Base-by-base conservation (phyloP, 2,113 vertebrate genomes). In the Entelurus aequoreus region DNA sequence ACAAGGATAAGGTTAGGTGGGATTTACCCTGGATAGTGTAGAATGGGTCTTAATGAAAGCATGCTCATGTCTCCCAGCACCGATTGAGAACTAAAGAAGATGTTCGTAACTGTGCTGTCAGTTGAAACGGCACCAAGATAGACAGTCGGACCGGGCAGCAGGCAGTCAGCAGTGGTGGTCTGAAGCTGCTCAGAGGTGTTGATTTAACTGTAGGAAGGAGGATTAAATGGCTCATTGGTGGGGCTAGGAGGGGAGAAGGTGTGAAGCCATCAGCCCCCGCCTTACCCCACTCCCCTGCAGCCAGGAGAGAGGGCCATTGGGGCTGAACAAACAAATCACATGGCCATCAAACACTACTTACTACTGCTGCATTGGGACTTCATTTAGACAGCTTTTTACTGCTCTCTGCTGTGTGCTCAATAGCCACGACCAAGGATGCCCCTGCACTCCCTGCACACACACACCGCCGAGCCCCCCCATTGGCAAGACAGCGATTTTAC, bases 191-290 rank as follows among this genome's bases (percentile, higher is more conserved):
- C 81, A 71, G 81, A 84, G 85, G 88, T 66, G 86, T 88, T 92
- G 89, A 89, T 87, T 84, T 49, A 79, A 90, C 91, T 87, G 88
- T 88, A 90, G 87, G 86, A 83, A 84, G 88, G 87, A 90, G 89
- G 89, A 94, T 95, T 93, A 95, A 95, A 94, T 77, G 92, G 90
- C 89, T 96, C 94, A 95, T 94, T 95, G 92, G 93, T 90, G 91
- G 91, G 76, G 90, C 87, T 84, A 89, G 91, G 72, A 77, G 91
- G 89, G 90, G 92, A 88, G 89, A 91, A 92, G 90, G 92, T 90
- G 90, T 86, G 91, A 90, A 91, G 92, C 83, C 90, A 91, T 90
- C 88, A 87, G 77, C 85, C 90, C 88, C 87, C 65, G 56, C 79
- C 54, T 65, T 65, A 63, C 28, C 53, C 56, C 63, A 66, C 64